Percentiles rank a stretch among this genome's conserved stretches.
Evolutionary conservation across 2,888 invertebrate species (phyloP).

Genomic region (Sympetrum striolatum): DNA sequence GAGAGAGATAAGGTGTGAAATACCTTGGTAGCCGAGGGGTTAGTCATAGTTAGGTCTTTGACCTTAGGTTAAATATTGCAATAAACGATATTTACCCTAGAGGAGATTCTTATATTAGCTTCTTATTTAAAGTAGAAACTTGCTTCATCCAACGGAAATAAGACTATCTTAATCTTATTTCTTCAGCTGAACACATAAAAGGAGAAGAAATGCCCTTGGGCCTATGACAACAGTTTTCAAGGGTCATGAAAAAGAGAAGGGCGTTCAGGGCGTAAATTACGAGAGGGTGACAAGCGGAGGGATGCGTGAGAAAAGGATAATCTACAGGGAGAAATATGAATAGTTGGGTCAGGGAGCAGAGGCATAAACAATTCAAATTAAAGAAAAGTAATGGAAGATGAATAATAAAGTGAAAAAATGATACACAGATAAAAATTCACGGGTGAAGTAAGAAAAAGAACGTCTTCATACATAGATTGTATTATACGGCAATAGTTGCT

Average conservation of each 20-base stretch:
- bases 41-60: too few relatives aligned
- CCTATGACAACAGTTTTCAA: not conserved
- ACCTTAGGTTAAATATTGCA: too few relatives aligned
- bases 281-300: not conserved
- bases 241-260: not conserved
- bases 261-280: not conserved
- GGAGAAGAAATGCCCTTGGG: not conserved
- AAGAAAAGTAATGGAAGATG: not conserved
- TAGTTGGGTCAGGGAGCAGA: not conserved
- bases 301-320: not conserved
- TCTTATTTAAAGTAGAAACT: not conserved
- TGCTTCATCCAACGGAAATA: not conserved
- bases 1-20: too few relatives aligned
- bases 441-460: too few relatives aligned
- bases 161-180: not conserved
- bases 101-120: too few relatives aligned
- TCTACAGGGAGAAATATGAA: not conserved
- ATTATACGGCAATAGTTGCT: too few relatives aligned
- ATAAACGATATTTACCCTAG: too few relatives aligned
- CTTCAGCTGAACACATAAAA: not conserved
- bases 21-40: too few relatives aligned
- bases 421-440: not conserved
- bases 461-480: too few relatives aligned
- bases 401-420: not conserved
- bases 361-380: too few relatives aligned